Conservation (phyloP, 1,140 invertebrate species). For the Papilio xuthus region DNA sequence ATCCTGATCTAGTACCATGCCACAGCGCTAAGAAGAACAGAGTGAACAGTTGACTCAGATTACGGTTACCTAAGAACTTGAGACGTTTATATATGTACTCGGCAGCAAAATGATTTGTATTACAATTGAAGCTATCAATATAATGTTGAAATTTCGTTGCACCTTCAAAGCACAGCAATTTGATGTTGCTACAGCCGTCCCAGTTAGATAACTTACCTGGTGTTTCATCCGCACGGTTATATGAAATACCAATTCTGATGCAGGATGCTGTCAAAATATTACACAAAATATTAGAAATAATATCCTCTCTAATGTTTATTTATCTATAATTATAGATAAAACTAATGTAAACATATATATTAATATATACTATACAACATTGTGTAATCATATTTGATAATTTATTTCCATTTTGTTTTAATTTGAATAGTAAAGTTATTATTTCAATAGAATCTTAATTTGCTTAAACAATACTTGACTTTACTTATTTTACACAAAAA, state of each 20-base stretch:
- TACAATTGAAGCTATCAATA: conserved; percentile 95
- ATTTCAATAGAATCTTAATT: background rate
- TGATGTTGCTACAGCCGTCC: conserved; percentile 94
- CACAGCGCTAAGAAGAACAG: conserved; percentile 94
- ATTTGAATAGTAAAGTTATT: background rate
- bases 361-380: background rate
- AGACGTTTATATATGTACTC: conserved; percentile 96
- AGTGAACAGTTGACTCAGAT: conserved; percentile 91
- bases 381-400: background rate
- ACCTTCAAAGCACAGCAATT: conserved; percentile 88
- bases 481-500: background rate
- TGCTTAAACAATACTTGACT: no score
- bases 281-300: background rate
- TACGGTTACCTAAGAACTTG: conserved; percentile 93
- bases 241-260: conserved; percentile 88
- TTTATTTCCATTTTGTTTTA: background rate
- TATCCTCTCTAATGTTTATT: background rate
- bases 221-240: conserved; percentile 87
- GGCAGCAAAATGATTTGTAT: conserved; percentile 95
- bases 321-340: background rate
- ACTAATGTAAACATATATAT: background rate
- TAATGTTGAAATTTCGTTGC: conserved; percentile 91
- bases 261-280: conserved; percentile 78
- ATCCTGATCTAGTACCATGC: conserved; percentile 96
- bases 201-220: conserved; percentile 82